These are phyloP conservation scores for Muntiacus reevesi DNA, from an alignment of 2,113 vertebrate species.

Conservation along the genomic window DNA sequence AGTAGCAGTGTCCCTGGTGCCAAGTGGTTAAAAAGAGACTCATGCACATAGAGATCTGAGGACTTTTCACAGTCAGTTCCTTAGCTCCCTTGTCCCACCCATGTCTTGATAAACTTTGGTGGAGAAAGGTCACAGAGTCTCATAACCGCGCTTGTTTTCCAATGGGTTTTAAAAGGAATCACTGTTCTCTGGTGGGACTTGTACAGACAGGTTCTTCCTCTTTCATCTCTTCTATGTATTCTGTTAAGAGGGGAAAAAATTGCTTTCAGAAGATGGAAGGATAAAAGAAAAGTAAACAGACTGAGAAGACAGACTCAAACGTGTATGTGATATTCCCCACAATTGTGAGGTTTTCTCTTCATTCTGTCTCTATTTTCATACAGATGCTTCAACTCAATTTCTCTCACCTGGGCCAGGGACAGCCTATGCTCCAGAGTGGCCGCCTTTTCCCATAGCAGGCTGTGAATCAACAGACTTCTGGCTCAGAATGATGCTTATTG, in stretches of 20 bases:
- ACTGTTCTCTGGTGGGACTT: not conserved
- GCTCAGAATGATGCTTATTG: not conserved
- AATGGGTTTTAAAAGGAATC: not conserved
- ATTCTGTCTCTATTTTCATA: not conserved
- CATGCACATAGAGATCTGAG: not conserved
- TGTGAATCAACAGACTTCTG: not conserved
- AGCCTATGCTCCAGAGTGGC: not conserved
- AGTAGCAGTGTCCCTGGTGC: not conserved
- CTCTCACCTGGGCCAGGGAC: not conserved
- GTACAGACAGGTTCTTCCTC: not conserved
- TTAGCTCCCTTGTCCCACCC: not conserved
- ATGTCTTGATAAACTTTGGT: not conserved
- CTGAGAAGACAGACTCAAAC: not conserved
- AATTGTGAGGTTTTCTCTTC: not conserved
- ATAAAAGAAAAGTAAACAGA: not conserved
- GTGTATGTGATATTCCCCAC: not conserved
- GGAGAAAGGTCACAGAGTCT: not conserved
- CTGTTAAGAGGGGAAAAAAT: not conserved
- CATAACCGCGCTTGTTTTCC: not conserved
- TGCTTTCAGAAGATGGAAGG: not conserved
- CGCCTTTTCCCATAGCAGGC: not conserved
- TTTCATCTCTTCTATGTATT: not conserved
- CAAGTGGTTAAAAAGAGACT: not conserved
- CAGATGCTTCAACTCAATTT: not conserved
- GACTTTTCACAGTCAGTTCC: not conserved